Evolutionary conservation across 2,797 vertebrate species (phyloP).

Genomic region (Chrosomus eos): DNA sequence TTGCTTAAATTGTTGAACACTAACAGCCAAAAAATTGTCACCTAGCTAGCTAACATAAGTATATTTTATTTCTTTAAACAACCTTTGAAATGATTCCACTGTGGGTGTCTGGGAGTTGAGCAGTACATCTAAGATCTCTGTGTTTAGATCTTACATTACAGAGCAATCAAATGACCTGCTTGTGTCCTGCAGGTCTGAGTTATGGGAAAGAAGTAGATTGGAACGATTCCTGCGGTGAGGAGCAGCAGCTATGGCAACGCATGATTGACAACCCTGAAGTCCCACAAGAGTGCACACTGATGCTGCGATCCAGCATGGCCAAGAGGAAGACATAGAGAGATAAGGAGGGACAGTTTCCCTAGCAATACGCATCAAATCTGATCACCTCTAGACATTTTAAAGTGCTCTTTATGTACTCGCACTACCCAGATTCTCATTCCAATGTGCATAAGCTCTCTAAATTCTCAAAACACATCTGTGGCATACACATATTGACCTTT

Average conservation of each 20-base stretch:
- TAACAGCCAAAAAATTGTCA: not conserved
- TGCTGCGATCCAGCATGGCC: slow-evolving; percentile 94
- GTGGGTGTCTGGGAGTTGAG: not conserved
- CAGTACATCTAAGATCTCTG: not conserved
- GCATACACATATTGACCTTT: not conserved
- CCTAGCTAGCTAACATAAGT: not conserved
- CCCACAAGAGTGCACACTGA: slow-evolving; percentile 88
- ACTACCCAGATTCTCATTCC: not conserved
- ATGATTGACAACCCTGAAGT: slow-evolving; percentile 92
- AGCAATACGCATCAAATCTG: slow-evolving; percentile 45
- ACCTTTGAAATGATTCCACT: not conserved
- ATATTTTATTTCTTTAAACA: not conserved
- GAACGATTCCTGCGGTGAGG: slow-evolving; percentile 95
- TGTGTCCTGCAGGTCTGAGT: slow-evolving; percentile 81
- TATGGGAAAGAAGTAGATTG: slow-evolving; percentile 92
- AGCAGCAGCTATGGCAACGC: slow-evolving; percentile 90
- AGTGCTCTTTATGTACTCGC: slow-evolving; percentile 3
- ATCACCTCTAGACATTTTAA: slow-evolving; percentile 40
- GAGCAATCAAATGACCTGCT: slow-evolving; percentile 3
- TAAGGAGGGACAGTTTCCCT: not conserved
- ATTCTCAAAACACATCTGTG: slow-evolving; percentile 8
- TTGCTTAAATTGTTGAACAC: not conserved
- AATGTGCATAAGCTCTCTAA: not conserved
- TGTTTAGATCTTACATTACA: not conserved
- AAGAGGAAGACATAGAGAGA: slow-evolving; percentile 74